phyloP scores from a whole-genome alignment of 2,113 vertebrate species.

The Ariopsis seemanni region DNA sequence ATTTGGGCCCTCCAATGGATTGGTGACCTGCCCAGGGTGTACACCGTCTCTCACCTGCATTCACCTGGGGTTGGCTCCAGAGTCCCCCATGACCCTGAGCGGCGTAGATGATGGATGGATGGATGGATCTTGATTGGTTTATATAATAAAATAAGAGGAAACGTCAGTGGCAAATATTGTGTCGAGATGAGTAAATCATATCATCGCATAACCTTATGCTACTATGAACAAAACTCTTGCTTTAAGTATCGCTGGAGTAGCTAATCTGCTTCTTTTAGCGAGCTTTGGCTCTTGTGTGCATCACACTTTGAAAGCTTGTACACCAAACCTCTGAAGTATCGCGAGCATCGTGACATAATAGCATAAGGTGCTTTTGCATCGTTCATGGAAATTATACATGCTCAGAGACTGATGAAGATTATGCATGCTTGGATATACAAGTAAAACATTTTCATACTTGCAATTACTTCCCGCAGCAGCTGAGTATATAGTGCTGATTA shows the following conservation, averaged over 20 bases:
- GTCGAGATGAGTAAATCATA: not conserved
- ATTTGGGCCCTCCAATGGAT: too few species aligned
- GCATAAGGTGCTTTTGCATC: not conserved
- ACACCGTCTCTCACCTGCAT: too few species aligned
- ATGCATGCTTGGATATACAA: slow-evolving; percentile 17
- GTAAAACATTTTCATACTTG: slow-evolving; percentile 2
- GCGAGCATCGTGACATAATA: too few species aligned
- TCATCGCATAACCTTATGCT: not conserved
- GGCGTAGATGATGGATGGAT: too few species aligned
- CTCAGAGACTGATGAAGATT: not conserved
- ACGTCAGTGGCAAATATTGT: not conserved
- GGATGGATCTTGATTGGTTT: too few species aligned
- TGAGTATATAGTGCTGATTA: not conserved
- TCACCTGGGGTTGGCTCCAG: too few species aligned
- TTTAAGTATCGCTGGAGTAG: not conserved
- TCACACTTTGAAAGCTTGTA: not conserved
- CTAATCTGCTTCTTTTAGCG: not conserved
- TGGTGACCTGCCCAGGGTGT: too few species aligned
- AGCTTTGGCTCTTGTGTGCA: not conserved
- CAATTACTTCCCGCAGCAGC: slow-evolving; percentile 7
- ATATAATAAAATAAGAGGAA: not conserved
- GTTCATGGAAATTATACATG: not conserved
- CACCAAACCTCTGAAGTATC: not conserved
- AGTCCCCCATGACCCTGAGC: too few species aligned
- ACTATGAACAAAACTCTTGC: not conserved